phyloP scores from a whole-genome alignment of 1,140 invertebrate species.

The Heterodera carotae region DNA sequence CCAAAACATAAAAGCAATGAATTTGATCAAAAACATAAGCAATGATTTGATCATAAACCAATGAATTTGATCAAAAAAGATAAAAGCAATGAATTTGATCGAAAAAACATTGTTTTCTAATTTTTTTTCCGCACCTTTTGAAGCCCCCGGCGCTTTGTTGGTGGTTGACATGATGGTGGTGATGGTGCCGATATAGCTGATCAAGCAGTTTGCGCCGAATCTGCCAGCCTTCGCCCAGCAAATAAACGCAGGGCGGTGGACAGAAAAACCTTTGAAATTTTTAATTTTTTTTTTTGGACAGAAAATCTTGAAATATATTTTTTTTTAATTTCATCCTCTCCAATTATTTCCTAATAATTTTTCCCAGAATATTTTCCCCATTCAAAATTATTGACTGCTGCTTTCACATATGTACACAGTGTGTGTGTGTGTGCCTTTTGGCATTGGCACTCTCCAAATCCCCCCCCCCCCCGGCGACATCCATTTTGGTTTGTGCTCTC shows the following conservation, averaged over 20 bases:
- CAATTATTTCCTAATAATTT: not conserved
- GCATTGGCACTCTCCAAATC: not conserved
- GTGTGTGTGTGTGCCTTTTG: not conserved
- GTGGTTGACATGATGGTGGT: constrained; percentile 77
- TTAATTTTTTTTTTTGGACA: constrained; percentile 6
- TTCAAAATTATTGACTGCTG: not conserved
- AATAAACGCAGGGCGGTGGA: constrained; percentile 96
- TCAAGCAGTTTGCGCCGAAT: constrained; percentile 37
- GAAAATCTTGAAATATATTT: too few relatives aligned
- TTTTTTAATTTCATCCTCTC: not conserved
- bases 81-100: too few relatives aligned
- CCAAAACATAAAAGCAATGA: too few relatives aligned
- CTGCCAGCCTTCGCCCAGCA: constrained; percentile 96
- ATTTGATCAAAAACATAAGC: too few relatives aligned
- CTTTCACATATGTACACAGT: too few relatives aligned
- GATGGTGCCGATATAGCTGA: constrained; percentile 32
- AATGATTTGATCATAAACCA: too few relatives aligned
- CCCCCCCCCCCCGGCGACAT: too few relatives aligned
- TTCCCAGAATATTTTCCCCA: not conserved
- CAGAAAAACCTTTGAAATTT: constrained; percentile 81
- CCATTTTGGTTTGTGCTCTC: not conserved
- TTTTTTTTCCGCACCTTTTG: too few relatives aligned
- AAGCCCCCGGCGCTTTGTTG: too few relatives aligned
- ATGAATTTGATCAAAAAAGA: too few relatives aligned
- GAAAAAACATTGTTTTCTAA: too few relatives aligned